Evolutionary conservation across 92 coral and sea anemone genomes (phyloP).

Genomic region (Chrysogorgia sp.): DNA sequence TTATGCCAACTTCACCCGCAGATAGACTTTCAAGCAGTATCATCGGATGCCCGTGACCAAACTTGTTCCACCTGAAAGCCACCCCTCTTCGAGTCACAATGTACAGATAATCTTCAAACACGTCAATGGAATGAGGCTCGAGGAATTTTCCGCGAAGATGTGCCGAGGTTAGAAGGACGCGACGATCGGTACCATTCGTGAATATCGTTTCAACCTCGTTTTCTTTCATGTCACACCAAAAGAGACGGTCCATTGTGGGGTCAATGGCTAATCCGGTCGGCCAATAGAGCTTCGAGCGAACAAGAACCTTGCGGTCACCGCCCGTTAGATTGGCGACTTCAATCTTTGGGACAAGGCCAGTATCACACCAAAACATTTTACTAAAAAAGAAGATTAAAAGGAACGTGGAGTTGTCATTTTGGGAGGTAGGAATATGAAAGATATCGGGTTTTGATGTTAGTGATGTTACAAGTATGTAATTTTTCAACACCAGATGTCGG

Average conservation of each 20-base stretch:
- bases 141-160: constrained; percentile 32
- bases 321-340: constrained; percentile 79
- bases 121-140: constrained; percentile 70
- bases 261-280: constrained; percentile 85
- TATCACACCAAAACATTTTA: constrained; percentile 81
- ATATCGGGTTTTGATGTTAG: background rate
- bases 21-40: constrained; percentile 59
- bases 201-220: constrained; percentile 64
- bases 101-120: constrained; percentile 73
- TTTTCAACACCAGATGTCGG: no score
- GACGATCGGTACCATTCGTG: constrained; percentile 67
- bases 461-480: no score
- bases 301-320: constrained; percentile 59
- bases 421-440: background rate
- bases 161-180: constrained; percentile 44
- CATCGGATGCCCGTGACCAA: constrained; percentile 68
- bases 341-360: constrained; percentile 77
- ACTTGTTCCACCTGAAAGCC: constrained; percentile 72
- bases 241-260: constrained; percentile 61
- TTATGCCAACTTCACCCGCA: constrained; percentile 69
- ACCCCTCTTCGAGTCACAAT: constrained; percentile 62
- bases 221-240: constrained; percentile 82
- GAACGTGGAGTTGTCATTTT: background rate
- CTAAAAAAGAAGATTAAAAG: constrained; percentile 40
- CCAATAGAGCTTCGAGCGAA: constrained; percentile 63